Evolutionary conservation across 2,888 invertebrate genomes (phyloP).

Genomic region (Tipula helvola): DNA sequence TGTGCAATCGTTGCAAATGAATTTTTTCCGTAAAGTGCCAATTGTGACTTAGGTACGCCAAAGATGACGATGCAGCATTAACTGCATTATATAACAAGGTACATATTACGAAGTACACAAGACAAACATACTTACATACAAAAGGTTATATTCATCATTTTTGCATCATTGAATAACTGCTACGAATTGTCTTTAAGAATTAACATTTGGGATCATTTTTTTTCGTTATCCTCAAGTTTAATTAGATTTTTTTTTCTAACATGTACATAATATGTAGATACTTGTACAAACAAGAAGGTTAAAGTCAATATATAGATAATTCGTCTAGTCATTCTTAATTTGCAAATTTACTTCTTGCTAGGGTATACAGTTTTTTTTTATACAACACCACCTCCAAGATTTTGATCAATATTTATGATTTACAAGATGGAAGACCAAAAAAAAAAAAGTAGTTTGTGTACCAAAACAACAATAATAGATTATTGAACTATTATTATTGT

Average conservation of each 20-base stretch:
- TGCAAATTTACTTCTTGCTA: background rate
- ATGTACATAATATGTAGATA: background rate
- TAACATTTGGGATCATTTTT: background rate
- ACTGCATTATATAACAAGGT: too few species aligned
- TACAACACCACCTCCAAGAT: background rate
- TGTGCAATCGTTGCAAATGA: too few species aligned
- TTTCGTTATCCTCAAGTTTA: too few species aligned
- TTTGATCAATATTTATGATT: background rate
- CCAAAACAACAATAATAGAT: background rate
- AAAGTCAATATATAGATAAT: background rate
- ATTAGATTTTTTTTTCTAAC: background rate
- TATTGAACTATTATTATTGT: background rate
- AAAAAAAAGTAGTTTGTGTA: background rate
- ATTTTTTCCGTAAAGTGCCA: too few species aligned
- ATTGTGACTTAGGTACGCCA: too few species aligned
- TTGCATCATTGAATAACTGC: background rate
- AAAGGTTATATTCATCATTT: background rate
- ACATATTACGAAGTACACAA: background rate
- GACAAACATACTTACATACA: background rate
- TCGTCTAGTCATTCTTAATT: background rate
- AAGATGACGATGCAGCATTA: too few species aligned
- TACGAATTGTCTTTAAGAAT: background rate
- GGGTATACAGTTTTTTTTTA: background rate
- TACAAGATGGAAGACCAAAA: background rate
- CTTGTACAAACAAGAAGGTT: background rate